phyloP scores from a whole-genome alignment of 2,113 vertebrate genomes.

The Phodopus roborovskii region DNA sequence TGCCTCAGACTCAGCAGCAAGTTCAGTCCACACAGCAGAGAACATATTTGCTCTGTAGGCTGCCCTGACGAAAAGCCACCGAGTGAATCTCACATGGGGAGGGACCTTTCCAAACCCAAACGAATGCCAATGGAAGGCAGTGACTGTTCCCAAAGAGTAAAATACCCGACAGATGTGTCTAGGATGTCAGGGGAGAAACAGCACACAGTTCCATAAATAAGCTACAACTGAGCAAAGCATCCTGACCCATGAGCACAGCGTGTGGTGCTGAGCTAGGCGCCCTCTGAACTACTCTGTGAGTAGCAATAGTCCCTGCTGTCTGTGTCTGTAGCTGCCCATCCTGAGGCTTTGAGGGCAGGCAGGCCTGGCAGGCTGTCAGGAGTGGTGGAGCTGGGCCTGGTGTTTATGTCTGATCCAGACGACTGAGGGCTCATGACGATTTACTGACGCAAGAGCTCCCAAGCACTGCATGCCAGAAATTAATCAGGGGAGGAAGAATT shows the following conservation, averaged over 20 bases:
- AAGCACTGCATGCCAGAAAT: slow-evolving; percentile 82
- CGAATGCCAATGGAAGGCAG: background rate
- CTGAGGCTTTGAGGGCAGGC: slow-evolving; percentile 65
- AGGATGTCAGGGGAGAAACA: background rate
- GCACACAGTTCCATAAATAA: background rate
- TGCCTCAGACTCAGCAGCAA: accelerated
- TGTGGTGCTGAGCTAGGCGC: accelerated
- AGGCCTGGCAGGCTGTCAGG: slow-evolving; percentile 77
- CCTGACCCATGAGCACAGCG: accelerated
- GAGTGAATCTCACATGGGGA: background rate
- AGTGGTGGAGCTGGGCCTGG: slow-evolving; percentile 68
- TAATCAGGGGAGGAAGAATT: slow-evolving; percentile 84
- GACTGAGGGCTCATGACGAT: slow-evolving; percentile 84
- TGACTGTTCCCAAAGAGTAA: background rate
- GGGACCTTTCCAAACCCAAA: background rate
- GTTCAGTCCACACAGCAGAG: background rate
- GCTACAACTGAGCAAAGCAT: background rate
- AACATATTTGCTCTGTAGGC: background rate
- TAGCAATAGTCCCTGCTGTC: background rate
- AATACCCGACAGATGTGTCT: background rate
- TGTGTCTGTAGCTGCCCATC: background rate
- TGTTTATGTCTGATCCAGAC: slow-evolving; percentile 85
- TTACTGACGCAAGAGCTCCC: slow-evolving; percentile 86
- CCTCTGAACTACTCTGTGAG: background rate
- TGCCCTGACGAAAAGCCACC: background rate